Evolutionary conservation across 2,888 invertebrate genomes (phyloP), one percentile per base, ranked within the genome.

Genomic region (Axea sp.): DNA sequence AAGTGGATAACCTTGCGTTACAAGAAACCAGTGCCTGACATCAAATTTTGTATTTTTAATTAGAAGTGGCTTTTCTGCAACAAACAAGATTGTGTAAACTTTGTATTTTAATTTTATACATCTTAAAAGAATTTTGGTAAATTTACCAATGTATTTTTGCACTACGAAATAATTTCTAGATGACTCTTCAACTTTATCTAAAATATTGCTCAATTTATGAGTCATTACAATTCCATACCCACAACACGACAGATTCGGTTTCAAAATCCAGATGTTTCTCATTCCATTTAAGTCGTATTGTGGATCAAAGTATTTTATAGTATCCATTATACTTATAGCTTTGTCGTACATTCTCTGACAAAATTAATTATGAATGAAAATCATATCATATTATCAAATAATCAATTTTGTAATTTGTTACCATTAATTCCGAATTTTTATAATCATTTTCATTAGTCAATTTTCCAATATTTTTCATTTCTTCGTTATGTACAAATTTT

Each of bases 1-100:
- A 45, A 96, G 89, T 0, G 94, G 94, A 77, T 91, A 91, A 78
- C 93, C 92, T 77, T 92, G 93, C 30, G 94, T 95, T 0, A 96
- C 93, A 49, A 97, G 88, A 87, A 96, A 96, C 91, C 96, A 97
- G 87, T 96, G 95, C 4, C 96, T 91, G 74, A 97, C 95, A 83
- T 97, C 96, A 84, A 97, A 97, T 89, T 97, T 97, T 0, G 95
- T 96, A 71, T 93, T 92, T 84, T 95, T 91, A 30, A 97, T 92
- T 35, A 97, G 87, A 37, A 96, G 86, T 0, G 96, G 96, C 37
- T 93, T 92, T 88, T 95, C 95, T 94, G 88, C 15, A 43, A 59
- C n/a, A 26, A n/a, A 7, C 26, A n/a, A n/a, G n/a, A n/a, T n/a
- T n/a, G n/a, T n/a, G n/a, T n/a, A n/a, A n/a, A n/a, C n/a, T n/a